Evolutionary conservation across 35 echinoderm and acorn worm genomes (phyloP).

Genomic region (Patiria miniata): DNA sequence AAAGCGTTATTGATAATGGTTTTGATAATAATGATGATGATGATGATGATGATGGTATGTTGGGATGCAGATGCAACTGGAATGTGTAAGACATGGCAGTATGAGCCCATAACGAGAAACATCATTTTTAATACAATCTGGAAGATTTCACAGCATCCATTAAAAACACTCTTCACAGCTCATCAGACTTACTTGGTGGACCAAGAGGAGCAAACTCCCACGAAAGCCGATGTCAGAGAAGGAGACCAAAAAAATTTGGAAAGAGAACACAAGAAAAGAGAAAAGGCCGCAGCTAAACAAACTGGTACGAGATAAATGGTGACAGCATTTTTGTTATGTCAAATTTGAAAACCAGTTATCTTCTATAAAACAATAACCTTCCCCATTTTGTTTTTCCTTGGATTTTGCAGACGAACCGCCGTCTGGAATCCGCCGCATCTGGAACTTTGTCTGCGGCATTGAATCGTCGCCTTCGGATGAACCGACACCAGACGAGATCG

Average conservation of each 20-base stretch:
- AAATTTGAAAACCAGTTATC: background rate
- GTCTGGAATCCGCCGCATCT: background rate
- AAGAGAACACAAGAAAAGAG: slow-evolving; percentile 31
- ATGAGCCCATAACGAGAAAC: too few species aligned
- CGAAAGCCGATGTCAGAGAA: slow-evolving; percentile 61
- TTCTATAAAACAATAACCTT: background rate
- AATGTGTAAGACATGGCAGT: too few species aligned
- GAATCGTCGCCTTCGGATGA: slow-evolving; percentile 3
- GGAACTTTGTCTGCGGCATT: slow-evolving; percentile 57
- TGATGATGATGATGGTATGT: too few species aligned
- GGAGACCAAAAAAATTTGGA: slow-evolving; percentile 27
- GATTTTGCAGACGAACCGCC: background rate
- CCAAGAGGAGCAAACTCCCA: slow-evolving; percentile 38
- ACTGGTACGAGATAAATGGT: background rate
- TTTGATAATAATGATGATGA: too few species aligned
- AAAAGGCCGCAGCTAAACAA: background rate
- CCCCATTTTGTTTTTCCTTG: background rate
- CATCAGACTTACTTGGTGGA: slow-evolving; percentile 82
- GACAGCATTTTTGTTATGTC: background rate
- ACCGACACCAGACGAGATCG: slow-evolving; percentile 37
- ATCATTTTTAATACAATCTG: too few species aligned
- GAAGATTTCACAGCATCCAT: too few species aligned
- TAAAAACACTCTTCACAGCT: slow-evolving; percentile 62
- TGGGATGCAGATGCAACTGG: too few species aligned
- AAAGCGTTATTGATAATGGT: too few species aligned